Base-by-base conservation (phyloP, 2,888 invertebrate species). In the Xestoiulus laeticollis region DNA sequence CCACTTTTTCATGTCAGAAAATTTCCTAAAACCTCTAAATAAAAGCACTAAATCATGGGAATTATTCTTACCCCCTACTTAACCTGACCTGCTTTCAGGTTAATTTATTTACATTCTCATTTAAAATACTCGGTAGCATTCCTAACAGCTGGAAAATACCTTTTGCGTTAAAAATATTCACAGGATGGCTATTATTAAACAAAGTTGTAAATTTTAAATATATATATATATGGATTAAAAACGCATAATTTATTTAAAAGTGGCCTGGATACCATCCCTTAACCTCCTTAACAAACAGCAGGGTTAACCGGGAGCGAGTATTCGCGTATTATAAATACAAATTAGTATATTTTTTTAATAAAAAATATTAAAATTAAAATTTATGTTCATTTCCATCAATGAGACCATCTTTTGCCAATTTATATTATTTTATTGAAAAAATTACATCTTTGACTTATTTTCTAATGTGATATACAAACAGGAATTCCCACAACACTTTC, bases 381-480 rank as follows among this genome's bases (percentile, higher is more conserved):
- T 5, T 3, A 68, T 68, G 68, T n/a, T n/a, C n/a, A n/a, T n/a
- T n/a, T n/a, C n/a, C n/a, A n/a, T n/a, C n/a, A n/a, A n/a, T n/a
- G n/a, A n/a, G n/a, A n/a, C n/a, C 68, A 22, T 26, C 0, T 68
- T 68, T 68, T 68, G 48, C 85, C 85, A 85, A 85, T 85, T 85
- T 48, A 84, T 43, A 33, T 84, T 84, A 84, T 85, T 85, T 85
- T 48, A 85, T 85, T 85, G 85, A 44, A 85, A 84, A 85, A 85
- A 85, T 85, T 85, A 85, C 85, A 85, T 85, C 48, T 85, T 48
- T 85, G 26, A 44, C 16, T 85, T 48, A 14, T 19, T 85, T 38
- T 19, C 8, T 85, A 30, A 26, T 44, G 22, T 12, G 26, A 48
- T 26, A 85, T 85, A 26, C 33, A 43, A 85, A 85, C 43, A 85